A percentile compares a stretch with the other conserved stretches of the same genome.
Conservation (phyloP, 2,797 vertebrate species). For the Ctenochaetus hawaiiensis region DNA sequence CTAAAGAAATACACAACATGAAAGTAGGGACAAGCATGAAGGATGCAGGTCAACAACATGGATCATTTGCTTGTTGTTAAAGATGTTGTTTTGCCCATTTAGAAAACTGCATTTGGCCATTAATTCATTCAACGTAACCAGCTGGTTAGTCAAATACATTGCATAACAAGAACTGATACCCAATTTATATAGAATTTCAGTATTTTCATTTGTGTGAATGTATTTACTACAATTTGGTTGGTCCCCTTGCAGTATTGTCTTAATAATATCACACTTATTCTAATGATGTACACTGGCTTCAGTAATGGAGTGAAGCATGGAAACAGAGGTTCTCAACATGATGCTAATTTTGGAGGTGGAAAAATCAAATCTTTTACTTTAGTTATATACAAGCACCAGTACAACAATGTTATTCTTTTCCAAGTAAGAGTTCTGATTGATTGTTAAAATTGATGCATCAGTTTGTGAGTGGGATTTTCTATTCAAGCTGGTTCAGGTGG, state of each 20-base stretch:
- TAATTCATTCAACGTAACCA: background rate
- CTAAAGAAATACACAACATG: constrained; percentile 7
- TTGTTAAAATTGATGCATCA: background rate
- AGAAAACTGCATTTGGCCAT: background rate
- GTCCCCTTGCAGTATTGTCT: no score
- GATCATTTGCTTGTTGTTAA: background rate
- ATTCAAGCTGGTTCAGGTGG: no score
- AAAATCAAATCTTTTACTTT: background rate
- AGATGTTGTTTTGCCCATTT: background rate
- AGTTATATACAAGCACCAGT: no score
- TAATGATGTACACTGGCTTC: background rate
- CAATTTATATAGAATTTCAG: background rate
- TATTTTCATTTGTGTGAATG: background rate
- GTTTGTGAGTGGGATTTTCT: no score
- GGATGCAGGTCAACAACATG: background rate
- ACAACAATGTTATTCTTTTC: background rate
- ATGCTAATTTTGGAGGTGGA: background rate
- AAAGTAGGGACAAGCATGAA: constrained; percentile 1
- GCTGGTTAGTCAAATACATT: background rate
- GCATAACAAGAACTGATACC: background rate
- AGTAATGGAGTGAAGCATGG: background rate
- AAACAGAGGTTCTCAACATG: background rate
- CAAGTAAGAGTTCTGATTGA: background rate
- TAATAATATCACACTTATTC: background rate
- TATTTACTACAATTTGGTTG: no score